Evolutionary conservation across 2,113 vertebrate species (phyloP), one percentile per base, ranked within the genome.

Genomic region (Agapornis roseicollis): DNA sequence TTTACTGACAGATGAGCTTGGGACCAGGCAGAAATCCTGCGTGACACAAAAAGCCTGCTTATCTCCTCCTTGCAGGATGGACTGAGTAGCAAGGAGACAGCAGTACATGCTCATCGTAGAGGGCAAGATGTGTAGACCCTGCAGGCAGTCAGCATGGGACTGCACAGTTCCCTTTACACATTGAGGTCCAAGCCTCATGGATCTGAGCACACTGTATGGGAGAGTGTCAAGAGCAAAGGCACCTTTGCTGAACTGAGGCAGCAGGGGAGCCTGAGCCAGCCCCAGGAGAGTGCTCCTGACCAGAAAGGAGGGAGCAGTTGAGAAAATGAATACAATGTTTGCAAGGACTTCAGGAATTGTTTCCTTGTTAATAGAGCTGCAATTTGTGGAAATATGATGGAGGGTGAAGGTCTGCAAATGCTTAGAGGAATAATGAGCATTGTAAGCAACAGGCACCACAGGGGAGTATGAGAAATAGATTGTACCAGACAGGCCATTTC

Each of bases 351-450:
- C 90, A 96, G 91, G 91, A 96, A 95, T 95, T 96, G 93, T 96
- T 96, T 83, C 88, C 94, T 90, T 94, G 94, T 90, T 97, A 96
- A 93, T 81, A 96, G 80, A 95, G 81, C 88, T 93, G 96, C 93
- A 96, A 94, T 95, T 96, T 94, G 92, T 96, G 94, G 94, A 95
- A 97, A 92, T 93, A 92, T 84, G 94, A 95, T 96, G 88, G 94
- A 96, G 96, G 94, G 92, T 94, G 94, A 96, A 96, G 95, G 90
- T 90, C 95, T 96, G 93, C 93, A 96, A 96, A 95, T 94, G 93
- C 94, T 96, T 96, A 95, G 96, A 94, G 92, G 88, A 95, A 95
- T 96, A 97, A 97, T 96, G 92, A 96, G 94, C 94, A 93, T 96
- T 96, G 93, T 96, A 97, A 95, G 96, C 96, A 96, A 97, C 84